Percentiles rank a stretch among this genome's conserved stretches.
These are phyloP conservation scores for Coecobrya sp. DNA, from an alignment of 2,888 invertebrate species.

Conservation along the genomic window DNA sequence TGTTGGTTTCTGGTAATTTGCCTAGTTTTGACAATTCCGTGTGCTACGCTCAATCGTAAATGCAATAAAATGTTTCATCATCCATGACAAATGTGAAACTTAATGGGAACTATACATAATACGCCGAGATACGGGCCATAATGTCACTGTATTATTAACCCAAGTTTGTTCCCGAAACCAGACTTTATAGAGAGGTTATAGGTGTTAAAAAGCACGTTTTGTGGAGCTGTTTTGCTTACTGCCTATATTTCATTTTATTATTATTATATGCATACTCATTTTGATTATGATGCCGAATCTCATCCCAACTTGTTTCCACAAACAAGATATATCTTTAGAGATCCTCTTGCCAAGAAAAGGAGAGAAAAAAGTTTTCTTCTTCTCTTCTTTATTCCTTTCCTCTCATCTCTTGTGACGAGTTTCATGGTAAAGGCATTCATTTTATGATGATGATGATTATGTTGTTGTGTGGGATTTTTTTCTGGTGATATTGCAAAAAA, in stretches of 20 bases:
- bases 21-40: too few species aligned
- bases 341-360: conserved; percentile 60
- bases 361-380: conserved; percentile 59
- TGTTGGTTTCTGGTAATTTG: too few species aligned
- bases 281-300: not conserved
- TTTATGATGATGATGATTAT: conserved; percentile 47
- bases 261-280: not conserved
- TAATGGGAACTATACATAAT: too few species aligned
- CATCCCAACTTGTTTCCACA: not conserved
- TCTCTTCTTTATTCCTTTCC: conserved; percentile 16
- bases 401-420: conserved; percentile 19
- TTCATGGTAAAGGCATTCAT: conserved; percentile 24
- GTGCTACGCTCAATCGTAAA: too few species aligned
- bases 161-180: too few species aligned
- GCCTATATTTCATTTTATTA: not conserved
- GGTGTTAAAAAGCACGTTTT: too few species aligned
- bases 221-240: too few species aligned
- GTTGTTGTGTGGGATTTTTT: conserved; percentile 51
- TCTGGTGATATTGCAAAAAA: conserved; percentile 59
- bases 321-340: conserved; percentile 22
- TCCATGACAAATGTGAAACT: too few species aligned
- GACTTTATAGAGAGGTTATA: too few species aligned
- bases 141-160: too few species aligned
- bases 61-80: too few species aligned
- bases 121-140: too few species aligned